phyloP scores from a whole-genome alignment of 2,113 vertebrate species.

The Lampris incognitus region DNA sequence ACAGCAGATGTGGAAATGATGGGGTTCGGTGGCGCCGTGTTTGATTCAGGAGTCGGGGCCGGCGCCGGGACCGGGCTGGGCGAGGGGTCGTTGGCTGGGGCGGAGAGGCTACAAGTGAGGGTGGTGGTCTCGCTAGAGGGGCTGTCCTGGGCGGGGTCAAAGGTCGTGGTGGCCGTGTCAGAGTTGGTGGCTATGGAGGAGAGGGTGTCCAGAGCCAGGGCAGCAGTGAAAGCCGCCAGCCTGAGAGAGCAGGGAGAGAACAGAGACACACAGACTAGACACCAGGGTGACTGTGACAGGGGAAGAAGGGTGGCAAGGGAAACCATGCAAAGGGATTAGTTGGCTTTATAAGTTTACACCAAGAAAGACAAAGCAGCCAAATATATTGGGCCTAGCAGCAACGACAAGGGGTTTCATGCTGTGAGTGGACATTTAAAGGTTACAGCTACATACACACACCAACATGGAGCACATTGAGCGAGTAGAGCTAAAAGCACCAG shows the following conservation, averaged over 20 bases:
- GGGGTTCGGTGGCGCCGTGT: constrained; percentile 65
- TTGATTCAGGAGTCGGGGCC: constrained; percentile 75
- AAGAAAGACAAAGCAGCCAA: constrained; percentile 76
- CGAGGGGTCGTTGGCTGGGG: constrained; percentile 86
- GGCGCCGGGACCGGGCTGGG: constrained; percentile 71
- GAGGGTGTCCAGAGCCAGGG: constrained; percentile 94
- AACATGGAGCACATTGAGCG: constrained; percentile 68
- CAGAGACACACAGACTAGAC: constrained; percentile 87
- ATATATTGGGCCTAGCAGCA: constrained; percentile 54
- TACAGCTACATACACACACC: constrained; percentile 72
- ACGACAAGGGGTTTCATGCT: constrained; percentile 65
- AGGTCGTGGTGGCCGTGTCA: constrained; percentile 94
- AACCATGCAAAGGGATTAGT: constrained; percentile 72
- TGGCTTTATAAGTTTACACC: constrained; percentile 56
- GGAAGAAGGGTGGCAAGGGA: constrained; percentile 71
- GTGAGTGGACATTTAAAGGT: constrained; percentile 75
- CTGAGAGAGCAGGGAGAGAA: constrained; percentile 91
- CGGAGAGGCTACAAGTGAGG: constrained; percentile 92
- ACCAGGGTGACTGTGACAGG: constrained; percentile 77
- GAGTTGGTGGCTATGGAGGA: constrained; percentile 96
- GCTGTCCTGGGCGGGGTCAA: constrained; percentile 95
- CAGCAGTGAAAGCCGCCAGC: constrained; percentile 89
- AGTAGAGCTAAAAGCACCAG: constrained; percentile 51
- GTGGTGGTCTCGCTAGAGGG: constrained; percentile 97
- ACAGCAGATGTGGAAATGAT: constrained; percentile 51